These are phyloP conservation scores for Notoglanidium macrostoma DNA, from an alignment of 2,797 vertebrate genomes.

Conservation along the genomic window DNA sequence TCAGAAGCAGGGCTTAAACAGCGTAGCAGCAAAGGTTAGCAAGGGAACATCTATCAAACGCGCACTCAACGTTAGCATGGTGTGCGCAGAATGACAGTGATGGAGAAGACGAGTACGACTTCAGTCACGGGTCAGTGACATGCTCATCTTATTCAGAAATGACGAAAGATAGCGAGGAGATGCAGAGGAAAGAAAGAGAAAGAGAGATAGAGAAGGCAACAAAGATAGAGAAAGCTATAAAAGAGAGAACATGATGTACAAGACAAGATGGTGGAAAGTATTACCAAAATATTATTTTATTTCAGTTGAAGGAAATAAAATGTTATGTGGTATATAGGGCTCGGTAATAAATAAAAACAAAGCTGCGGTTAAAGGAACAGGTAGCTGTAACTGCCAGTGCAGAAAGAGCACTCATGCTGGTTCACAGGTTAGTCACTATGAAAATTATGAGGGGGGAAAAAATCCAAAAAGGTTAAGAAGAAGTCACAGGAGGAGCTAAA, in stretches of 20 bases:
- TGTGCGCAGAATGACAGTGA: constrained; percentile 50
- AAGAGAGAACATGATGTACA: not conserved
- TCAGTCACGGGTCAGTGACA: constrained; percentile 48
- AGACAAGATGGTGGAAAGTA: not conserved
- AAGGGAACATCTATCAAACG: constrained; percentile 56
- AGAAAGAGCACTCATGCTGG: not conserved
- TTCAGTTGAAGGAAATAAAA: not conserved
- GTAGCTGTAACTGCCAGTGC: not conserved
- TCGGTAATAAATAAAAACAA: not conserved
- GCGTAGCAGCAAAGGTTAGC: constrained; percentile 51
- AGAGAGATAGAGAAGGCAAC: not conserved
- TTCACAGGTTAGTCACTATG: not conserved
- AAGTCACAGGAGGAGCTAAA: constrained; percentile 56
- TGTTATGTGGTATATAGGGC: not conserved
- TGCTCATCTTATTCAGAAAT: constrained; percentile 43
- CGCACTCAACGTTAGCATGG: constrained; percentile 21
- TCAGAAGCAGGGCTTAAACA: constrained; percentile 52
- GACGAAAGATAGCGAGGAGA: constrained; percentile 51
- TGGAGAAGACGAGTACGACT: constrained; percentile 50
- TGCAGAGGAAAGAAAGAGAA: constrained; percentile 7
- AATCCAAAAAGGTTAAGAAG: constrained; percentile 49
- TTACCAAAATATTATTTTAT: not conserved
- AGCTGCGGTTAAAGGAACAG: not conserved
- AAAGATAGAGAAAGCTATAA: not conserved
- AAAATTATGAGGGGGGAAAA: not conserved